Evolutionary conservation across 2,113 vertebrate species (phyloP), one percentile per base, ranked within the genome.

Genomic region (Dromaius novaehollandiae): DNA sequence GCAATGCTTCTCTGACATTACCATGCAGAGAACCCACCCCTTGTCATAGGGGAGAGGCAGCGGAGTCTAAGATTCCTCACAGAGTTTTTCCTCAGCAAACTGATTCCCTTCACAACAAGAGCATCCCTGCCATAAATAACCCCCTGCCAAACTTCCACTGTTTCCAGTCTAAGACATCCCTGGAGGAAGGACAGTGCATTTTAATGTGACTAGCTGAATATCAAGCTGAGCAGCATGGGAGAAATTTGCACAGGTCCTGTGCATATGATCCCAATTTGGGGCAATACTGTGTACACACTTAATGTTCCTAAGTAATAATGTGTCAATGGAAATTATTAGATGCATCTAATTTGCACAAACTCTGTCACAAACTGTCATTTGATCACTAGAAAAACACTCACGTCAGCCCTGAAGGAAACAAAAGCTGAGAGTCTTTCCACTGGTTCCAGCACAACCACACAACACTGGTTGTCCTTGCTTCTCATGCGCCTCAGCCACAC

Each of bases 401-500:
- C 99, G 0, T 99, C 97, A 68, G 80, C 96, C 6, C 89, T 98
- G 97, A 99, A 99, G 36, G 98, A 97, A 30, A 99, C 97, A 65
- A 92, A 97, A 55, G 98, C 98, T 2, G 99, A 98, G 73, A 99
- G 76, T 70, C 98, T 98, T 97, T 99, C 98, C 80, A 99, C 99
- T 7, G 98, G 98, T 93, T 99, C 99, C 95, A 99, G 96, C 91
- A 99, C 95, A 13, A 99, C 96, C 91, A 99, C 96, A 13, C 97
- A 98, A 63, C 95, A 83, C 30, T 69, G 90, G 12, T 90, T 94
- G n/a, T 63, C 87, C 60, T 98, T 96, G 81, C 94, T 98, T 76
- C 92, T 97, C 64, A 97, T 53, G 79, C 78, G 97, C 92, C 97
- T 97, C 89, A 98, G 96, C 98, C 98, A 99, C 40, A 99, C 97